phyloP scores from a whole-genome alignment of 2,113 vertebrate genomes.

The Psammodynastes pulverulentus region DNA sequence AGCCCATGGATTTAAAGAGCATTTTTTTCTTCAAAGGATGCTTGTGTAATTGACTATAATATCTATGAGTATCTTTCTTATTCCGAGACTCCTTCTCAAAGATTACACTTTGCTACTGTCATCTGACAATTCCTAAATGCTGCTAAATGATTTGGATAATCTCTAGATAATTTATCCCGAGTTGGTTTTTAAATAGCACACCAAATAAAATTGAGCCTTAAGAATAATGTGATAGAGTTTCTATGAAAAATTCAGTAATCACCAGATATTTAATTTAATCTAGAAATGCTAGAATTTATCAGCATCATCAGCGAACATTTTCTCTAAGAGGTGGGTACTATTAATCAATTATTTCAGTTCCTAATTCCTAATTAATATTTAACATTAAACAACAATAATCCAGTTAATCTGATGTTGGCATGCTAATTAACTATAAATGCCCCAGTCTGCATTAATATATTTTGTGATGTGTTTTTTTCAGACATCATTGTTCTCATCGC shows the following conservation, averaged over 20 bases:
- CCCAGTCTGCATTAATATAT: conserved; percentile 54
- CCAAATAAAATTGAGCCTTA: not conserved
- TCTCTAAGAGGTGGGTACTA: not conserved
- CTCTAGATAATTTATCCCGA: not conserved
- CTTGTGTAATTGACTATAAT: not conserved
- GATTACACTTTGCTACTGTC: not conserved
- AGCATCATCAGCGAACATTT: not conserved
- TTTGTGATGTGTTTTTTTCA: conserved; percentile 74
- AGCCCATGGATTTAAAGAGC: not conserved
- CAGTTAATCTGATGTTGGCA: not conserved
- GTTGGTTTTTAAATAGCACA: not conserved
- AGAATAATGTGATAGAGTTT: not conserved
- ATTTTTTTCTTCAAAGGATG: not conserved
- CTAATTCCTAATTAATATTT: not conserved
- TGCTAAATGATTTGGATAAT: not conserved
- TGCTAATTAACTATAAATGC: not conserved
- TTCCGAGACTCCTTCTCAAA: not conserved
- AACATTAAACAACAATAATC: not conserved
- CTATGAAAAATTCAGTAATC: not conserved
- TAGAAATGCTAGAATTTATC: not conserved
- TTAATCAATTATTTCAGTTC: not conserved
- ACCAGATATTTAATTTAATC: not conserved
- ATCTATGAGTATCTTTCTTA: not conserved
- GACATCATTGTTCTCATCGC: conserved; percentile 98
- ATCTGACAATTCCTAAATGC: not conserved